Conservation (phyloP, 2,888 invertebrate species). For the Myathropa florea region DNA sequence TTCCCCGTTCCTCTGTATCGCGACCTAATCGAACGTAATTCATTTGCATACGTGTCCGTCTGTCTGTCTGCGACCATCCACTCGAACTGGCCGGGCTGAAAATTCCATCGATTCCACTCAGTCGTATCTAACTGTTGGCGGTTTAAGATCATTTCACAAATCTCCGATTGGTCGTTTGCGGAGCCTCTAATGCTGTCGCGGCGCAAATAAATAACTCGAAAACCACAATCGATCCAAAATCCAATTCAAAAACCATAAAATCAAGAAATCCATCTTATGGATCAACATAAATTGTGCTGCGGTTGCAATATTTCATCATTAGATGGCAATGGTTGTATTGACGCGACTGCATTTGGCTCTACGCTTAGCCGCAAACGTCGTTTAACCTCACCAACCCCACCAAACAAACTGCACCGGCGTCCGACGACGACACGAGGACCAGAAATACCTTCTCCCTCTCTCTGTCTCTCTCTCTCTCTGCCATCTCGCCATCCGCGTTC, state of each 20-base stretch:
- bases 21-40: constrained; percentile 54
- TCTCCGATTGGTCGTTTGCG: neutral
- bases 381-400: constrained; percentile 28
- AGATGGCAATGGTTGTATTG: constrained; percentile 46
- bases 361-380: constrained; percentile 26
- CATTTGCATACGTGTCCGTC: constrained; percentile 52
- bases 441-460: neutral
- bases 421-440: neutral
- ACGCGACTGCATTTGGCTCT: constrained; percentile 39
- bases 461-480: neutral
- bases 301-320: constrained; percentile 71
- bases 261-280: constrained; percentile 59
- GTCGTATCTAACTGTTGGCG: too few relatives aligned
- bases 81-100: neutral
- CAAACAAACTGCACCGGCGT: too few relatives aligned
- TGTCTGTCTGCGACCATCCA: neutral
- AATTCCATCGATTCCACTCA: neutral
- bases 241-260: constrained; percentile 66
- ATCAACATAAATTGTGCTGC: constrained; percentile 62
- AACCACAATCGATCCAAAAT: constrained; percentile 67
- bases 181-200: neutral
- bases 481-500: too few relatives aligned
- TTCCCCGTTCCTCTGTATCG: constrained; percentile 22
- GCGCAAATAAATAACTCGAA: constrained; percentile 66
- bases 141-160: neutral